Percentiles rank a stretch among this genome's conserved stretches.
These are phyloP conservation scores for Pristionchus mayeri DNA, from an alignment of 2,888 invertebrate genomes.

Conservation along the genomic window DNA sequence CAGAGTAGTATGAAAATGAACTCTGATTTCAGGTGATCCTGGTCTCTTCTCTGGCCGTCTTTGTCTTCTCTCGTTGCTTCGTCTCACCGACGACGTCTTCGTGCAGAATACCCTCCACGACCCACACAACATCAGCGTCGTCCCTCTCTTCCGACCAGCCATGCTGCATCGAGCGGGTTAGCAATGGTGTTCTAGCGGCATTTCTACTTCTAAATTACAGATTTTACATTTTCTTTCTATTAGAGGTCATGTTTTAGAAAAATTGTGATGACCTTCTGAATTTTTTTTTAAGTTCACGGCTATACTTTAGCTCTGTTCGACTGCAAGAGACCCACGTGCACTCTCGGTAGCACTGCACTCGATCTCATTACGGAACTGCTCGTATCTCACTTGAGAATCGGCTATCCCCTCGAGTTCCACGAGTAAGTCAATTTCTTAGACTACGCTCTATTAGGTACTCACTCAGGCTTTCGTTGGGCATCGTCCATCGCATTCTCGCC, in stretches of 20 bases:
- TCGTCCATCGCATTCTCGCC: slow-evolving; percentile 43
- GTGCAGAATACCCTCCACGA: slow-evolving; percentile 47
- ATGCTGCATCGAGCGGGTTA: slow-evolving; percentile 47
- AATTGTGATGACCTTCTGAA: too few relatives aligned
- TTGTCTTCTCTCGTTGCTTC: slow-evolving; percentile 38
- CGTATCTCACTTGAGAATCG: slow-evolving; percentile 40
- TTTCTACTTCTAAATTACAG: too few relatives aligned
- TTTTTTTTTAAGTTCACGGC: too few relatives aligned
- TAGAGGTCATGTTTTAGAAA: too few relatives aligned
- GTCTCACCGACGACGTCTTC: slow-evolving; percentile 47
- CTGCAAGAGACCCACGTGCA: slow-evolving; percentile 31
- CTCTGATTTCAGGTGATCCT: neutral
- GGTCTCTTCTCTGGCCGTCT: slow-evolving; percentile 41
- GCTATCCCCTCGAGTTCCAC: slow-evolving; percentile 42
- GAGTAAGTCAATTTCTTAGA: slow-evolving; percentile 22
- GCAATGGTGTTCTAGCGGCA: too few relatives aligned
- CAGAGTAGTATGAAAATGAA: neutral
- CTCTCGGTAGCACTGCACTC: slow-evolving; percentile 38
- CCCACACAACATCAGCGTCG: slow-evolving; percentile 28
- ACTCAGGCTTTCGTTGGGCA: slow-evolving; percentile 21
- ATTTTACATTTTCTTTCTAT: too few relatives aligned
- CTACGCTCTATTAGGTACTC: neutral
- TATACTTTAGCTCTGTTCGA: slow-evolving; percentile 33
- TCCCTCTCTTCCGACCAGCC: slow-evolving; percentile 37
- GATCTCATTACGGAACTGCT: slow-evolving; percentile 46